Conservation (phyloP, 1,140 invertebrate species). For the Ctenoplectra terminalis region DNA sequence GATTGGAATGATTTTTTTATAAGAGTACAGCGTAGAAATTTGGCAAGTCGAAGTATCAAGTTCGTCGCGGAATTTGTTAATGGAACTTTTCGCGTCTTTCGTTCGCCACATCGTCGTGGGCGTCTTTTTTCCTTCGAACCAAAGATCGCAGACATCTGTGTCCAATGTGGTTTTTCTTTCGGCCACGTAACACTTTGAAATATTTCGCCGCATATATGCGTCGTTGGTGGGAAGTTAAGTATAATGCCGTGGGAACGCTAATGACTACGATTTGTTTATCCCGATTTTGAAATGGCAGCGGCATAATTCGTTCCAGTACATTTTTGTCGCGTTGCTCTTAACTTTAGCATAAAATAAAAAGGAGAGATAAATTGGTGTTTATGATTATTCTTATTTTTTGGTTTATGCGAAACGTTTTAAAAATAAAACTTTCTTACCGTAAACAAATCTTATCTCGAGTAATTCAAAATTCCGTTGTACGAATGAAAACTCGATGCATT, state of each 20-base stretch:
- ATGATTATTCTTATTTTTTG: no score
- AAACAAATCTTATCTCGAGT: no score
- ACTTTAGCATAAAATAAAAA: neutral
- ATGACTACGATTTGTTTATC: constrained; percentile 11
- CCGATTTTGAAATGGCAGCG: neutral
- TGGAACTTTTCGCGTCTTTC: neutral
- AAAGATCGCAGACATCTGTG: neutral
- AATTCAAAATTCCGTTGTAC: no score
- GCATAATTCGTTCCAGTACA: neutral
- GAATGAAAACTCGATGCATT: no score
- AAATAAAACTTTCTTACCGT: no score
- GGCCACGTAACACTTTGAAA: neutral
- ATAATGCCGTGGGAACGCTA: neutral
- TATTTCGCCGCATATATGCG: neutral
- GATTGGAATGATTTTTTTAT: neutral
- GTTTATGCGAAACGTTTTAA: no score
- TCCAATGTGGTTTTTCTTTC: constrained; percentile 2
- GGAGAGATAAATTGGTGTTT: no score
- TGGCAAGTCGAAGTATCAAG: neutral
- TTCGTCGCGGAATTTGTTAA: neutral
- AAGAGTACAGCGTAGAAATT: neutral
- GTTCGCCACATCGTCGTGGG: neutral
- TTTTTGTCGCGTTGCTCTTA: neutral
- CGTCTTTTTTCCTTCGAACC: neutral
- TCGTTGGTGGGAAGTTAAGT: neutral